Percentiles rank a stretch among this genome's conserved stretches.
These are phyloP conservation scores for Dipodomys stephensi DNA, from an alignment of 2,113 vertebrate species.

Conservation along the genomic window DNA sequence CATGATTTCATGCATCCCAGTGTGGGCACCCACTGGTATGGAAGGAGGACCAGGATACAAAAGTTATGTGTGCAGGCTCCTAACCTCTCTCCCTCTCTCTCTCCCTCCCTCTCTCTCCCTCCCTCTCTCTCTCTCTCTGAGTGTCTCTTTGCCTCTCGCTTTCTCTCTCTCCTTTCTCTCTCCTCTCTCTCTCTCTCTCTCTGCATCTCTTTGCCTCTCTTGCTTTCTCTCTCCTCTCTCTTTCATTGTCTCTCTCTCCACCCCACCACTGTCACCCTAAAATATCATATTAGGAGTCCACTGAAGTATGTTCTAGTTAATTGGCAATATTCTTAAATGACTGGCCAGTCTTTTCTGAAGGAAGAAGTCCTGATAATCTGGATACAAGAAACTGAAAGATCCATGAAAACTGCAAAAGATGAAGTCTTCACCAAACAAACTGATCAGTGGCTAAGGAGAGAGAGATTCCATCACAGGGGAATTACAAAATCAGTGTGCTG, in stretches of 20 bases:
- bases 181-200: too few relatives aligned
- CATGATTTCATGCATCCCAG: not conserved
- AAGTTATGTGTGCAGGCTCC: not conserved
- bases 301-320: not conserved
- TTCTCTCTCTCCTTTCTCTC: too few relatives aligned
- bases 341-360: slow-evolving; percentile 3
- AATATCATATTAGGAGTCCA: not conserved
- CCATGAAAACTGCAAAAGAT: not conserved
- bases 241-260: not conserved
- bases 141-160: too few relatives aligned
- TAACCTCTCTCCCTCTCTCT: not conserved
- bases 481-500: not conserved
- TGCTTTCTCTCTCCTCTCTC: too few relatives aligned
- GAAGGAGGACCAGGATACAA: not conserved
- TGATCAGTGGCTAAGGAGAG: not conserved
- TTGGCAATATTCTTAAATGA: not conserved
- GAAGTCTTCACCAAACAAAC: not conserved
- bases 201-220: too few relatives aligned
- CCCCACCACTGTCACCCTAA: not conserved
- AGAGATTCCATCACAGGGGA: not conserved
- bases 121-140: too few relatives aligned
- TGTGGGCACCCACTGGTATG: not conserved
- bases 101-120: too few relatives aligned
- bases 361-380: not conserved
- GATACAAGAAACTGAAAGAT: not conserved